Evolutionary conservation across 2,888 invertebrate genomes (phyloP).

Genomic region (Troides oblongomaculatus): DNA sequence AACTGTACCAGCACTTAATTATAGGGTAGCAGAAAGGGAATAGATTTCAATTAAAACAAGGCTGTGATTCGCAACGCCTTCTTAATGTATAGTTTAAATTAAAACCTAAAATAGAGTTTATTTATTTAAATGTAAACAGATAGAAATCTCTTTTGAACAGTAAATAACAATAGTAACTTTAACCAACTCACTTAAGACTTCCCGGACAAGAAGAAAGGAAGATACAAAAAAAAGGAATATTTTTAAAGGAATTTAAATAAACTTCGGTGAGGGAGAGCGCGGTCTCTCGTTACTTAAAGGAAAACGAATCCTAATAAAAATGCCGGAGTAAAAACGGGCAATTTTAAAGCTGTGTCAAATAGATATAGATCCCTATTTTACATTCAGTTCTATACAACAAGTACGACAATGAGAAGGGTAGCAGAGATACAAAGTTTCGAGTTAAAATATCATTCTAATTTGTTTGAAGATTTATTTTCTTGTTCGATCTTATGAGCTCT

Average conservation of each 20-base stretch:
- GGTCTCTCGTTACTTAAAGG: slow-evolving; percentile 68
- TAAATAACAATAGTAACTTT: slow-evolving; percentile 39
- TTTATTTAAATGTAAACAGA: slow-evolving; percentile 27
- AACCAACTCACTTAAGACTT: slow-evolving; percentile 62
- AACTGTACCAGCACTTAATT: slow-evolving; percentile 74
- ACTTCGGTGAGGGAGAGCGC: slow-evolving; percentile 57
- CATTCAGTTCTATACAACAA: slow-evolving; percentile 44
- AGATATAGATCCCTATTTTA: slow-evolving; percentile 49
- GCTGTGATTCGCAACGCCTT: slow-evolving; percentile 49
- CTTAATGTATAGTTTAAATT: slow-evolving; percentile 50
- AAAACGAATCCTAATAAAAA: slow-evolving; percentile 71
- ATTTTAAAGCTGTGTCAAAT: slow-evolving; percentile 64
- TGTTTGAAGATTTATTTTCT: slow-evolving; percentile 14
- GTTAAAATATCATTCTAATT: background rate
- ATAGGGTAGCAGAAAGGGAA: slow-evolving; percentile 64
- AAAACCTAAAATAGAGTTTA: slow-evolving; percentile 3
- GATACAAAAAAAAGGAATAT: slow-evolving; percentile 50
- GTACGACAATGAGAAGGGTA: slow-evolving; percentile 41
- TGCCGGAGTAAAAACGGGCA: slow-evolving; percentile 55
- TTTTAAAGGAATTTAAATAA: slow-evolving; percentile 75
- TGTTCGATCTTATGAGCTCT: background rate
- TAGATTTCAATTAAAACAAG: slow-evolving; percentile 72
- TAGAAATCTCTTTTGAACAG: slow-evolving; percentile 32
- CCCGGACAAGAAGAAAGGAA: slow-evolving; percentile 52
- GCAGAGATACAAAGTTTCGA: slow-evolving; percentile 24